Percentiles rank a stretch among this genome's conserved stretches.
Evolutionary conservation across 2,797 vertebrate species (phyloP).

Genomic region (Amazona finschi): DNA sequence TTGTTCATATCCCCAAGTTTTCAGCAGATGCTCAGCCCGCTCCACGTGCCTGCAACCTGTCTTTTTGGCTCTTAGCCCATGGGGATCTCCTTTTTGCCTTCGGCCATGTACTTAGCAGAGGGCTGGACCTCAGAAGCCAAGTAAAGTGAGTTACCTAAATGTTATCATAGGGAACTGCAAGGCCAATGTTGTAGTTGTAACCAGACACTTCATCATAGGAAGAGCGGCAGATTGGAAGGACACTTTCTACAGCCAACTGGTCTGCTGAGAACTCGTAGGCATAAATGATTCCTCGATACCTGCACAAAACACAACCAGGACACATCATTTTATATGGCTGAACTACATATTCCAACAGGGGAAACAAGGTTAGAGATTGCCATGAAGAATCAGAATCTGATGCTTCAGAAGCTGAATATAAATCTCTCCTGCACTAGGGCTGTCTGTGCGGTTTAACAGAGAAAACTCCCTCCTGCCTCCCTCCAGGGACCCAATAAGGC

Average conservation of each 20-base stretch:
- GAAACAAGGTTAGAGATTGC: background rate
- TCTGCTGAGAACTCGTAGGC: conserved; percentile 90
- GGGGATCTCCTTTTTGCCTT: background rate
- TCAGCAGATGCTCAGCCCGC: background rate
- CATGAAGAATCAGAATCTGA: fast-evolving
- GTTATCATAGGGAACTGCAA: conserved; percentile 84
- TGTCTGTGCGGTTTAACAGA: background rate
- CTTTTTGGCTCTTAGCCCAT: fast-evolving
- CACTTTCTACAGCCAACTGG: conserved; percentile 76
- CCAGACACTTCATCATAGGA: conserved; percentile 76
- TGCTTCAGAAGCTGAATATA: background rate
- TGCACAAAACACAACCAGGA: conserved; percentile 34
- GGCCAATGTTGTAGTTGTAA: conserved; percentile 90
- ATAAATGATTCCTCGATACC: conserved; percentile 88
- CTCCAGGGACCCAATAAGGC: background rate
- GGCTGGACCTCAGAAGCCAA: background rate
- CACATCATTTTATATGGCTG: fast-evolving
- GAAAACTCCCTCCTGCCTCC: background rate
- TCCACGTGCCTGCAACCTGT: background rate
- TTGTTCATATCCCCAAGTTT: background rate
- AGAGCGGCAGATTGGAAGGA: conserved; percentile 91
- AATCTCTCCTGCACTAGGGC: background rate
- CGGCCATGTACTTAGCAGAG: background rate
- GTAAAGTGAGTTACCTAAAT: background rate
- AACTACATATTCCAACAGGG: background rate